Base-by-base conservation (phyloP, 35 echinoderm and acorn worm species). In the Holothuria glaberrima region DNA sequence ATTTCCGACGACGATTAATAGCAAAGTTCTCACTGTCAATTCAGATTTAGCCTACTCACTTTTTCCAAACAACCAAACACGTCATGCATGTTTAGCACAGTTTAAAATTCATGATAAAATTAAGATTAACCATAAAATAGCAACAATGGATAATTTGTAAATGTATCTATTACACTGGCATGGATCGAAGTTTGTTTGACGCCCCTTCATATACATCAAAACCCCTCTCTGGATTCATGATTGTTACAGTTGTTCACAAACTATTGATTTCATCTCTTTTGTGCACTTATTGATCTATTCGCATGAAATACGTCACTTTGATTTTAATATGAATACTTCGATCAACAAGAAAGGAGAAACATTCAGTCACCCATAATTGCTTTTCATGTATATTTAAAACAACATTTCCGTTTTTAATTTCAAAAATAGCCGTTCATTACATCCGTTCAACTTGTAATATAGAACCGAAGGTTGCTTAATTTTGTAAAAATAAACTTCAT, bases 381-480 rank as follows among this genome's bases (percentile, higher is more conserved):
- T 41, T 75, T 38, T 41, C 9, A 75, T n/a, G 44, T 75, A 41
- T 18, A 22, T n/a, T n/a, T 21, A 45, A 75, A 75, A 75, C 50
- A 75, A 41, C 32, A 75, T 75, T 75, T 75, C 71, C 71, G 71
- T 75, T 75, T 17, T 75, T 21, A 75, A 75, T 75, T 54, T 54
- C 71, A n/a, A 75, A 75, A 75, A 75, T 41, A 32, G 71, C 44
- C 32, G 3, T 19, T 75, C 71, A 75, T 75, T 75, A 75, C 10
- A 75, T 75, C 1, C 31, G 9, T 31, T 31, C 33, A 35, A 38
- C 31, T 38, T 36, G 7, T 18, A 31, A 31, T 33, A 31, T 19
- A 31, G 6, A 29, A 16, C 32, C 19, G 70, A 73, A 41, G 71
- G 32, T 29, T 75, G 71, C 33, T 21, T 21, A 22, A 32, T 18